Conservation (phyloP, 2,797 vertebrate genomes). For the Lutjanus campechanus region DNA sequence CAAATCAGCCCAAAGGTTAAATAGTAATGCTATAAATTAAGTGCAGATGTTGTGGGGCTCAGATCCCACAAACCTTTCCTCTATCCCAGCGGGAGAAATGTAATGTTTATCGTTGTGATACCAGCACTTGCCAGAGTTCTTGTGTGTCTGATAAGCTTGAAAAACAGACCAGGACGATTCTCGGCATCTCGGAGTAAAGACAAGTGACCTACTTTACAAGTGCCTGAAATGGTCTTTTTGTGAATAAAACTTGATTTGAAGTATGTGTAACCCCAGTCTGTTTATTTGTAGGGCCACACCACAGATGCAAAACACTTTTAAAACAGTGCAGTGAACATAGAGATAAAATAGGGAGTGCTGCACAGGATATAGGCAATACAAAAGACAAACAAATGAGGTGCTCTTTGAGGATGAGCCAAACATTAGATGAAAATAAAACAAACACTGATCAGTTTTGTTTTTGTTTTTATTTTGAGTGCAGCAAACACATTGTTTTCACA, state of each 20-base stretch:
- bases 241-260: conserved; percentile 63
- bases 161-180: conserved; percentile 4
- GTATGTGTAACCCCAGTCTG: conserved; percentile 15
- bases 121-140: conserved; percentile 11
- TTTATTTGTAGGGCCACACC: neutral
- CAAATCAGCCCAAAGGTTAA: conserved; percentile 14
- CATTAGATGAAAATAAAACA: too few relatives aligned
- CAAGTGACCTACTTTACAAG: conserved; percentile 36
- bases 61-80: neutral
- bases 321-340: neutral
- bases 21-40: conserved; percentile 19
- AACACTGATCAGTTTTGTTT: too few relatives aligned
- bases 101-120: conserved; percentile 10
- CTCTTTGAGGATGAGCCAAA: too few relatives aligned
- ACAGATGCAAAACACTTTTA: neutral
- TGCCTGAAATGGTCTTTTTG: conserved; percentile 56
- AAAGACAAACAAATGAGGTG: too few relatives aligned
- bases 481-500: neutral
- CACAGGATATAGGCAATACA: too few relatives aligned
- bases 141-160: conserved; percentile 2
- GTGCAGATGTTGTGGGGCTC: conserved; percentile 4
- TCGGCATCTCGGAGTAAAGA: conserved; percentile 32
- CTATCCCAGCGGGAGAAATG: neutral
- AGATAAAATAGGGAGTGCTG: too few relatives aligned
- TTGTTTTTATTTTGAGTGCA: too few relatives aligned